Base-by-base conservation (phyloP, 2,888 invertebrate species). In the Gymnosoma rotundatum region DNA sequence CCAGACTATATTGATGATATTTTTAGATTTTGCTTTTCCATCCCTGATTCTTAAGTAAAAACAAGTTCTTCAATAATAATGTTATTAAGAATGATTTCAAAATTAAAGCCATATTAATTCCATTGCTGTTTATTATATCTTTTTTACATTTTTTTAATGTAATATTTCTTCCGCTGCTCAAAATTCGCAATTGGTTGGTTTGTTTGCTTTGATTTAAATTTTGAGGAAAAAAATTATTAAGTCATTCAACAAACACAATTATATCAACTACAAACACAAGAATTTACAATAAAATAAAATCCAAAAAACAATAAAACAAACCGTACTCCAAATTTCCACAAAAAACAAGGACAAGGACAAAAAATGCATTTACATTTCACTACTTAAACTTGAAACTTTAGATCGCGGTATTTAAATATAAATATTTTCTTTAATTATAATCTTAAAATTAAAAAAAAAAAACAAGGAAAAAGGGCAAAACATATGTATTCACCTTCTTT, bases 361-460 rank as follows among this genome's bases (percentile, higher is more conserved):
- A 5, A 32, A 1, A 18, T 58, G 45, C 52, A 72, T 64, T 48
- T 12, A 42, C 6, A 48, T 48, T 16, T 48, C 1, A 48, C 14
- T 8, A 67, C 38, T 52, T 73, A 48, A 83, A 80, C 76, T 78
- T 80, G 73, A 73, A 76, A 45, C 61, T 36, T 66, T 54, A 52
- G 58, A n/a, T n/a, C 6, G 18, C 58, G 50, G 42, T 60, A 67
- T 76, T 67, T n/a, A 8, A 12, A 45, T n/a, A n/a, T n/a, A 58
- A 18, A 32, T 21, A 21, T 20, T 69, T 18, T 10, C 6, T 32
- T 32, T 2, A 42, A 25, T 25, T 25, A 25, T 1, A 42, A 42
- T 48, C n/a, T 18, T 36, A 45, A 54, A 60, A 36, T 48, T 20
- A 32, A 36, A 54, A 1, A 63, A 54, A 61, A 7, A 20, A n/a